Base-by-base conservation (phyloP, 2,113 vertebrate genomes). In the Cyprinodon variegatus region DNA sequence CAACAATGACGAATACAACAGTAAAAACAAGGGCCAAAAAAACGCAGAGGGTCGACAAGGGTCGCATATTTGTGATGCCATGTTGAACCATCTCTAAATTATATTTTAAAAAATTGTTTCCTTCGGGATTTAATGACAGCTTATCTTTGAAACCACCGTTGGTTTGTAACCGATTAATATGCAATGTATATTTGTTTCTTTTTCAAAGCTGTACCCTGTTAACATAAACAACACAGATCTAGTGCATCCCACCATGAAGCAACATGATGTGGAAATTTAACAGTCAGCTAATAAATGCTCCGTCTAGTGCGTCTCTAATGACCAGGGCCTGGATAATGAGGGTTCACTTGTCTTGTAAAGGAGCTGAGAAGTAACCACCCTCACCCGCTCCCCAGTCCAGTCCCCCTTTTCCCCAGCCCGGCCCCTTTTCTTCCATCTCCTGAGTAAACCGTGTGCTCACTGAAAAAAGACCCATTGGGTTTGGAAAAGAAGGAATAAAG, bases 401-500 rank as follows among this genome's bases (percentile, higher is more conserved):
- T 72, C 76, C 77, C 83, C 82, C 65, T 69, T 74, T 79, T 60
- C 77, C 87, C 83, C 71, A 70, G 79, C 87, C 84, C 83, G 74
- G 83, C 89, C 88, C 83, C 88, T 83, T 94, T 92, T 93, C 90
- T 94, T 93, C 90, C 88, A 92, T 94, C 93, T 91, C 90, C 94
- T 90, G 92, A 94, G 84, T 88, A 92, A 94, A 92, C 93, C 83
- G 86, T 93, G 88, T 86, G 86, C 94, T 95, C 78, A 50, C 87
- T 93, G 87, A 94, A 95, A 92, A 90, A 92, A 91, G 90, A 89
- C 83, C 78, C 92, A 91, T 77, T 91, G 93, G 85, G 90, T 91
- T 94, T 91, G 90, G 91, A 94, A 96, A 93, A 89, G 93, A 88
- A 84, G 73, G 94, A 95, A 96, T 96, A 96, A 95, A 96, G 95